Evolutionary conservation across 2,888 invertebrate genomes (phyloP).

Genomic region (Seladonia tumulorum): DNA sequence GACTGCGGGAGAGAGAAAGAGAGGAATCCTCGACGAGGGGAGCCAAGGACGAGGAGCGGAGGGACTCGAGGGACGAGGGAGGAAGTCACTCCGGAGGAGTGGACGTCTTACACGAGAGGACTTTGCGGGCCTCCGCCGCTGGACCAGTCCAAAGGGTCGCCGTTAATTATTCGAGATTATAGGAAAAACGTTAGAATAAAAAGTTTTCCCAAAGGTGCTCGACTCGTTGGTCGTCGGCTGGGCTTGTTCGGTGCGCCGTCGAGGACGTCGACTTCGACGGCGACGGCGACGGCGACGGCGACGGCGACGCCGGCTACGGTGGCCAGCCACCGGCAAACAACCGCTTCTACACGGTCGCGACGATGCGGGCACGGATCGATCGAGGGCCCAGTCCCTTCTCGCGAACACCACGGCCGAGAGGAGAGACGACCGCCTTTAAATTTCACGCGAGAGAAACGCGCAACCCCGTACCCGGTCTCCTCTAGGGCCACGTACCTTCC

Average conservation of each 20-base stretch:
- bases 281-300: neutral
- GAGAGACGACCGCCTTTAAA: constrained; percentile 70
- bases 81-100: constrained; percentile 5
- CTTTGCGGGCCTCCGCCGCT: neutral
- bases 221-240: neutral
- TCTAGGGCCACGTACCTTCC: constrained; percentile 48
- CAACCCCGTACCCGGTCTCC: constrained; percentile 44
- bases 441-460: constrained; percentile 70
- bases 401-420: constrained; percentile 49
- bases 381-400: constrained; percentile 74
- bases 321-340: constrained; percentile 56
- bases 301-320: constrained; percentile 26
- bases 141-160: constrained; percentile 44
- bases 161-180: constrained; percentile 81
- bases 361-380: constrained; percentile 76
- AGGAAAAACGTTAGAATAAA: constrained; percentile 77
- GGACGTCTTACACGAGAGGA: constrained; percentile 9
- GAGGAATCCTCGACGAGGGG: neutral
- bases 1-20: neutral
- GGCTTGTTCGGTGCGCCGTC: neutral
- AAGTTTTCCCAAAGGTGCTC: constrained; percentile 67
- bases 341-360: constrained; percentile 68
- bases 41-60: neutral
- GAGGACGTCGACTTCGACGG: neutral
- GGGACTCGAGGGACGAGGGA: neutral